Conservation (phyloP, 2,797 vertebrate genomes). For the Acanthurus tractus region DNA sequence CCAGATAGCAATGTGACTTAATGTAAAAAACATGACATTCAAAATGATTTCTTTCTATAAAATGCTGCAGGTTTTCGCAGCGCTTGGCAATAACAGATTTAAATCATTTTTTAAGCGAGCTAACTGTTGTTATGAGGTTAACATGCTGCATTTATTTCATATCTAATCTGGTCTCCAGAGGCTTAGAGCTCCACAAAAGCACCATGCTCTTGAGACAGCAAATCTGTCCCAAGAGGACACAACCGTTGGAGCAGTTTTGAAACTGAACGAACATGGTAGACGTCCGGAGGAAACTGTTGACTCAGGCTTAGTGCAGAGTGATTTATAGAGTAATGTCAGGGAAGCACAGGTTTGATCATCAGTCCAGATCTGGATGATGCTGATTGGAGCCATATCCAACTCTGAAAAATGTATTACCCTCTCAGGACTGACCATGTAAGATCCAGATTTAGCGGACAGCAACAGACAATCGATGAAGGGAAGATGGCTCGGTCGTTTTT, state of each 20-base stretch:
- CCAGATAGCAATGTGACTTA: conserved; percentile 1
- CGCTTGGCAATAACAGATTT: neutral
- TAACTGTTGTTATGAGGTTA: neutral
- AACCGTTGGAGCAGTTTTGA: conserved; percentile 10
- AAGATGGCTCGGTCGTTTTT: neutral
- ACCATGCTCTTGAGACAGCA: neutral
- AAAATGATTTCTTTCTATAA: neutral
- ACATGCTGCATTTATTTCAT: neutral
- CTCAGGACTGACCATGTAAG: conserved; percentile 23
- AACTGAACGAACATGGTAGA: conserved; percentile 18
- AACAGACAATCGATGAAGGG: conserved; percentile 1
- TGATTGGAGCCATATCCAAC: neutral
- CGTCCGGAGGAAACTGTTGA: conserved; percentile 37
- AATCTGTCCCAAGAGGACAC: conserved; percentile 9
- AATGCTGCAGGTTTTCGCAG: neutral
- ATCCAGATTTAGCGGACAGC: conserved; percentile 16
- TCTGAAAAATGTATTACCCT: neutral
- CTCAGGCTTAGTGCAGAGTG: conserved; percentile 33
- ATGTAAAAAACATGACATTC: neutral
- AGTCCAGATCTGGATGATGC: neutral
- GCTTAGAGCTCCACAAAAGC: conserved; percentile 15
- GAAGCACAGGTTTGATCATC: conserved; percentile 29
- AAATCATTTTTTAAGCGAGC: neutral
- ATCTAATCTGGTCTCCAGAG: conserved; percentile 22
- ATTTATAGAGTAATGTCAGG: conserved; percentile 35